Conservation (phyloP, 2,888 invertebrate species). For the Torymus texanus region DNA sequence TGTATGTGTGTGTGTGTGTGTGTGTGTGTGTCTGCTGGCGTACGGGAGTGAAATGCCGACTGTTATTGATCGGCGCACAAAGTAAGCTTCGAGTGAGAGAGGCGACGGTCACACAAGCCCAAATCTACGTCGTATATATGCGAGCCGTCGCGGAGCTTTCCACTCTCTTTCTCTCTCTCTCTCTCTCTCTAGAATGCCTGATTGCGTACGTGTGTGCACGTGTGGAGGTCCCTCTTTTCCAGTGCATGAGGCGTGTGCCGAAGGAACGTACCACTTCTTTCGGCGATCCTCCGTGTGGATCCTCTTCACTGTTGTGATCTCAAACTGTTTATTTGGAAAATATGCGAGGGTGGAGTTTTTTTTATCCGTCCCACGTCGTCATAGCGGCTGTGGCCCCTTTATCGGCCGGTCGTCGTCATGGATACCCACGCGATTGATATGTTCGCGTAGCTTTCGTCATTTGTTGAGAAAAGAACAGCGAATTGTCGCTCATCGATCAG, state of each 20-base stretch:
- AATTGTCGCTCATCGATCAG: too few species aligned
- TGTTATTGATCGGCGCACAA: slow-evolving; percentile 47
- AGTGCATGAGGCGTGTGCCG: neutral
- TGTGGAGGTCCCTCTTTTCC: slow-evolving; percentile 25
- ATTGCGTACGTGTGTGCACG: neutral
- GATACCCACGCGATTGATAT: too few species aligned
- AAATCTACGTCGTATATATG: slow-evolving; percentile 7
- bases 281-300: neutral
- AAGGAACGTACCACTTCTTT: neutral
- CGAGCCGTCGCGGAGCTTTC: too few species aligned
- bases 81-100: slow-evolving; percentile 44
- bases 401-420: too few species aligned
- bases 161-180: too few species aligned
- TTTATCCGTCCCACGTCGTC: neutral
- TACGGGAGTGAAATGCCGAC: slow-evolving; percentile 39
- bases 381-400: too few species aligned
- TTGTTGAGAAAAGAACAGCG: too few species aligned
- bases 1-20: neutral
- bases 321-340: neutral
- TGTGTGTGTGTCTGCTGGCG: neutral
- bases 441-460: too few species aligned
- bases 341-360: neutral
- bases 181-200: too few species aligned
- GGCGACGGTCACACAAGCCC: slow-evolving; percentile 32
- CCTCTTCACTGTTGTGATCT: too few species aligned